Base-by-base conservation (phyloP, 2,797 vertebrate species). In the Trachurus trachurus region DNA sequence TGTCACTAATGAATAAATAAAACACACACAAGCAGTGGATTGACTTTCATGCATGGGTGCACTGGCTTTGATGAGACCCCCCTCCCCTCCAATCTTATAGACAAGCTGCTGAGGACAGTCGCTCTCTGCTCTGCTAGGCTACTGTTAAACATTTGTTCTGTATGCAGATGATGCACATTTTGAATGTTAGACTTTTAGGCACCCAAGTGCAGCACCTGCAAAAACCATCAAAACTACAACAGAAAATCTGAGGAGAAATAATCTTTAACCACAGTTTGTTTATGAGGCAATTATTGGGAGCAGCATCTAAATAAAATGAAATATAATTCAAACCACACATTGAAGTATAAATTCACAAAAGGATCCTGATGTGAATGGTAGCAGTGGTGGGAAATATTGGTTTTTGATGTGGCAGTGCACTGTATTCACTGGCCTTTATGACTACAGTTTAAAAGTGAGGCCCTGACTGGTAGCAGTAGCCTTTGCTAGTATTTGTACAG, bases 1-100 rank as follows among this genome's bases (percentile, higher is more conserved):
- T 93, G 94, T 94, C 93, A 94, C 93, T 95, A 94, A 95, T 94
- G 93, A 95, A 94, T 93, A 95, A 95, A 94, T 95, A 94, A 94
- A 93, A 94, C 89, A 93, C 92, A 93, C 90, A 90, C 88, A 91
- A 87, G 89, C 91, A 90, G 90, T 92, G 92, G 92, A 94, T 91
- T 94, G 94, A 94, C 93, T 94, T 95, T 94, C 93, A 95, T 89
- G 94, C 94, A 87, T 92, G 93, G 90, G n/a, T 89, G 89, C 90
- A 62, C 84, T 78, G 82, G 79, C 91, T 92, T 92, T 94, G 92
- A 94, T 95, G 90, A 95, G 90, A 85, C 69, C 40, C 70, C 63
- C 71, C 62, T 47, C 60, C 78, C 42, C 57, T 80, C 79, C 76
- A 77, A 65, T 87, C 76, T 80, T 88, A 80, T 80, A 86, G 87